These are phyloP conservation scores for Epiblema foenella DNA, from an alignment of 2,888 invertebrate genomes.

Conservation along the genomic window DNA sequence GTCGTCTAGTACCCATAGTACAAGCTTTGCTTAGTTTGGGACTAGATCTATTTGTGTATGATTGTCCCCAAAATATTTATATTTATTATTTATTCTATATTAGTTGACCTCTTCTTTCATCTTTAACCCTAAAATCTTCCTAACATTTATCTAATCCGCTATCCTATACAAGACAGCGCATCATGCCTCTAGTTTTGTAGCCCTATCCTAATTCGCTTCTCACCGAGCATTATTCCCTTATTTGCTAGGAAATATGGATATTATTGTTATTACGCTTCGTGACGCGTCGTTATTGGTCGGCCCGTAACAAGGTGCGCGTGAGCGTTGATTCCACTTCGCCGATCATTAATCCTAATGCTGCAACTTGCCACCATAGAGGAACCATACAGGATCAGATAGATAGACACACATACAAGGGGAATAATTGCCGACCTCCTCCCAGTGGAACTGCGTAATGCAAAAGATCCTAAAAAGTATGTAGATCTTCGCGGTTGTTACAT, in stretches of 20 bases:
- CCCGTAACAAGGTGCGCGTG: slow-evolving; percentile 58
- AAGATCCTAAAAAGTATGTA: slow-evolving; percentile 23
- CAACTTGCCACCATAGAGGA: slow-evolving; percentile 23
- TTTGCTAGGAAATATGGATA: slow-evolving; percentile 79
- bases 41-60: no score
- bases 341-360: slow-evolving; percentile 43
- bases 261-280: slow-evolving; percentile 81
- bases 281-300: slow-evolving; percentile 66
- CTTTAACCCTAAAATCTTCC: neutral
- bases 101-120: no score
- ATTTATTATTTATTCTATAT: no score
- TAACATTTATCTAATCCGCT: neutral
- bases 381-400: slow-evolving; percentile 4
- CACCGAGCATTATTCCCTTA: slow-evolving; percentile 75
- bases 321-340: slow-evolving; percentile 41
- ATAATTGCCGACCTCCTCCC: slow-evolving; percentile 21
- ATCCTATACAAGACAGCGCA: neutral
- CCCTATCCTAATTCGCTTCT: slow-evolving; percentile 71
- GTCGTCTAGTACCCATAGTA: no score
- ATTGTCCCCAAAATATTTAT: no score
- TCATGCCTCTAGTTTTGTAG: slow-evolving; percentile 54
- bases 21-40: no score
- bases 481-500: neutral
- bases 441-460: slow-evolving; percentile 3
- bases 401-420: slow-evolving; percentile 25